A percentile compares a stretch with the other conserved stretches of the same genome.
Evolutionary conservation across 2,113 vertebrate genomes (phyloP).

Genomic region (Pao palembangensis): DNA sequence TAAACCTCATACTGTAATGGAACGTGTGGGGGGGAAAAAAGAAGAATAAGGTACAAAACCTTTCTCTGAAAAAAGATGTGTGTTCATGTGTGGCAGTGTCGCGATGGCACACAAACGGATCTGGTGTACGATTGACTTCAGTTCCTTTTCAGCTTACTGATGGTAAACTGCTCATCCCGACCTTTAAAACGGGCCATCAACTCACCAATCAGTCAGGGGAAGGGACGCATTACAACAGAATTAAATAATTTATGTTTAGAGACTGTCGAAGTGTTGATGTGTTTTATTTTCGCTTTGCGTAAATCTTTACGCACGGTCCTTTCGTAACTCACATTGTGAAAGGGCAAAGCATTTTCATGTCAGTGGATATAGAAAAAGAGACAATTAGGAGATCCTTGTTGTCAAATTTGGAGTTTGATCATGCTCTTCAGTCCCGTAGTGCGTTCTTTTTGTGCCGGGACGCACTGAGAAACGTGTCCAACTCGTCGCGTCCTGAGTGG

Average conservation of each 20-base stretch:
- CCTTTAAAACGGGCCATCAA: conserved; percentile 5
- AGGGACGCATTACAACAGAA: neutral
- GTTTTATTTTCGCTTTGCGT: neutral
- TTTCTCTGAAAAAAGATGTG: too few relatives aligned
- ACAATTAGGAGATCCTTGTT: neutral
- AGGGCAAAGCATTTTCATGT: neutral
- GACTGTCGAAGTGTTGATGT: neutral
- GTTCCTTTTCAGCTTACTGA: conserved; percentile 51
- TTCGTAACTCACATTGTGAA: neutral
- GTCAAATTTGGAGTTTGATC: too few relatives aligned
- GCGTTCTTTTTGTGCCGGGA: neutral
- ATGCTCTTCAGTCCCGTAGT: too few relatives aligned
- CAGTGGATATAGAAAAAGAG: neutral
- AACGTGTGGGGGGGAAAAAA: too few relatives aligned
- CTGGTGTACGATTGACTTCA: neutral
- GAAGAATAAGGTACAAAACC: too few relatives aligned
- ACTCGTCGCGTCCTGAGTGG: too few relatives aligned
- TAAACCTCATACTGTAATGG: too few relatives aligned
- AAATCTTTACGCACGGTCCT: neutral
- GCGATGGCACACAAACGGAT: too few relatives aligned
- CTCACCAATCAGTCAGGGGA: neutral
- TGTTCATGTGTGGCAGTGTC: too few relatives aligned
- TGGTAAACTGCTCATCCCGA: conserved; percentile 42
- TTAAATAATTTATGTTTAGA: too few relatives aligned
- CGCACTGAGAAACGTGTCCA: conserved; percentile 5